A percentile compares a stretch with the other conserved stretches of the same genome.
These are phyloP conservation scores for Buceros bicornis DNA, from an alignment of 2,797 vertebrate genomes.

Conservation along the genomic window DNA sequence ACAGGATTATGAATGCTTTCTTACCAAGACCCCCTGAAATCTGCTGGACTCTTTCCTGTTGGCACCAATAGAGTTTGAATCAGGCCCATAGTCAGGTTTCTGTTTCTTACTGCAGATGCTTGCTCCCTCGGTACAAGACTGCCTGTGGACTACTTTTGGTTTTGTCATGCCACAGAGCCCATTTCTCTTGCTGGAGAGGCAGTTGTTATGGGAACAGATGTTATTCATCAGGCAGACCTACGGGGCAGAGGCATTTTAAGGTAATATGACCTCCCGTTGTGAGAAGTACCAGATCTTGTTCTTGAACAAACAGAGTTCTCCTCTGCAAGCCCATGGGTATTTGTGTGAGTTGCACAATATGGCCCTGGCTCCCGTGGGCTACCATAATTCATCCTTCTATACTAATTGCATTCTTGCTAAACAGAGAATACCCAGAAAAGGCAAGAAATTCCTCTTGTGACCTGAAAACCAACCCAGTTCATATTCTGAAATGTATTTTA, in stretches of 20 bases:
- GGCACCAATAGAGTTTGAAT: not conserved
- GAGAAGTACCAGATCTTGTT: slow-evolving; percentile 55
- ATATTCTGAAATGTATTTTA: slow-evolving; percentile 9
- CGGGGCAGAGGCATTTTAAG: not conserved
- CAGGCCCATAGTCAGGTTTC: not conserved
- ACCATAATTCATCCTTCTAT: slow-evolving; percentile 7
- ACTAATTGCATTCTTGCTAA: slow-evolving; percentile 8
- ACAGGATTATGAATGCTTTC: fast-evolving
- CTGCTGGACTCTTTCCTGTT: not conserved
- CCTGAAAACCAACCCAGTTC: not conserved
- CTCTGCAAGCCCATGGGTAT: slow-evolving; percentile 6
- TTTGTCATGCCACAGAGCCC: not conserved
- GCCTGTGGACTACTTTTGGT: not conserved
- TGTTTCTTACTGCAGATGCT: not conserved
- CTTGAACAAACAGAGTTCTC: slow-evolving; percentile 48
- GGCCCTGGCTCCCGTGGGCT: not conserved
- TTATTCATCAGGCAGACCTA: slow-evolving; percentile 1
- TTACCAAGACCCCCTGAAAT: not conserved
- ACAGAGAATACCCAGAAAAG: slow-evolving; percentile 15
- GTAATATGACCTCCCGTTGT: slow-evolving; percentile 4
- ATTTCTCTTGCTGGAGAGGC: not conserved
- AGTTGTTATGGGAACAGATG: slow-evolving; percentile 29
- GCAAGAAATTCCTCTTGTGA: slow-evolving; percentile 13
- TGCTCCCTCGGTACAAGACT: not conserved
- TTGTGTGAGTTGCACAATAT: slow-evolving; percentile 2